phyloP scores from a whole-genome alignment of 2,888 invertebrate genomes.

The Trachelus tabidus region DNA sequence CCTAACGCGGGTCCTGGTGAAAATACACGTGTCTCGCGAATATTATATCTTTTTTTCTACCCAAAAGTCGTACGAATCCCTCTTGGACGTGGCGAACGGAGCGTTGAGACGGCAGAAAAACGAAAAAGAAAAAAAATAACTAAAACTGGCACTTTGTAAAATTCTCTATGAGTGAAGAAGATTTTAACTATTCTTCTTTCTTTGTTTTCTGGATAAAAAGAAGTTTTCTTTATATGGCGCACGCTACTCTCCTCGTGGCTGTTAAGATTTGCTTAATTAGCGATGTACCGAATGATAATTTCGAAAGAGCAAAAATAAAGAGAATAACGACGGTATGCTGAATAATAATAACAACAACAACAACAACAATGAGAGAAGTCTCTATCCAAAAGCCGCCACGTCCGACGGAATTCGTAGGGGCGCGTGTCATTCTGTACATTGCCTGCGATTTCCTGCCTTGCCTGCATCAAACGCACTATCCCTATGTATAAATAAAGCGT shows the following conservation, averaged over 20 bases:
- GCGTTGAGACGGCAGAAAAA: slow-evolving; percentile 9
- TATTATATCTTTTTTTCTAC: not conserved
- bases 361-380: not conserved
- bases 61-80: slow-evolving; percentile 33
- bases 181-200: no score
- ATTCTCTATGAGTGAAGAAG: not conserved
- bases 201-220: not conserved
- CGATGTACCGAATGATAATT: not conserved
- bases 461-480: slow-evolving; percentile 50
- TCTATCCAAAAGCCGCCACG: not conserved
- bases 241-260: not conserved
- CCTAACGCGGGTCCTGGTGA: not conserved
- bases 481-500: slow-evolving; percentile 27
- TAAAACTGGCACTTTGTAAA: not conserved
- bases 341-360: not conserved
- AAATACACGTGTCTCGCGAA: not conserved
- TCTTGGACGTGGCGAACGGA: slow-evolving; percentile 27
- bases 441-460: slow-evolving; percentile 52
- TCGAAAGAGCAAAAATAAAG: not conserved
- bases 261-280: not conserved
- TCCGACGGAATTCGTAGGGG: not conserved
- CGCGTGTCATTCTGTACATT: slow-evolving; percentile 45
- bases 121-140: slow-evolving; percentile 13
- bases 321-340: not conserved
- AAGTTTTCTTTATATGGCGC: not conserved